Evolutionary conservation across 2,113 vertebrate genomes (phyloP).

Genomic region (Erythrolamprus reginae): DNA sequence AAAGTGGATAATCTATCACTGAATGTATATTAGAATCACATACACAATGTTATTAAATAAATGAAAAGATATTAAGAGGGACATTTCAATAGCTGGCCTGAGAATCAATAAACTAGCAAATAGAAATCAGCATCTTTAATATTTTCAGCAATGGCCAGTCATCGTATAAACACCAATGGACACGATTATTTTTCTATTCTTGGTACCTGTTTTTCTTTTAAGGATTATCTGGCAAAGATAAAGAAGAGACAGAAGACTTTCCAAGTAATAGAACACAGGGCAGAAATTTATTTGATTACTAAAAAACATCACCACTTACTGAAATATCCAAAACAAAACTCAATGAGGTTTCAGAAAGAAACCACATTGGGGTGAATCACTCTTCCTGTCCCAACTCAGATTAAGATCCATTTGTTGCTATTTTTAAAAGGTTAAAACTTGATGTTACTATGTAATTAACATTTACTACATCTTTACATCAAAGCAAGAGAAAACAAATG

Average conservation of each 20-base stretch:
- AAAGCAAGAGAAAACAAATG: neutral
- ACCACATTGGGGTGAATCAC: neutral
- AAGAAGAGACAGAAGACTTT: neutral
- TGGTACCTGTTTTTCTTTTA: neutral
- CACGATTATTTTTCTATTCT: neutral
- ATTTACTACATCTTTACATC: neutral
- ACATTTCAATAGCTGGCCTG: neutral
- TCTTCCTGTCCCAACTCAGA: neutral
- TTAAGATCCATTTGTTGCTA: neutral
- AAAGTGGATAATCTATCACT: too few species aligned
- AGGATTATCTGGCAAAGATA: neutral
- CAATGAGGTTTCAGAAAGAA: neutral
- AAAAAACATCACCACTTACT: neutral
- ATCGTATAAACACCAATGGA: neutral
- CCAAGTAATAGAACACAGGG: neutral
- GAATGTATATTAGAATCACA: neutral
- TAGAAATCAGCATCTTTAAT: neutral
- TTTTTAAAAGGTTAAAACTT: neutral
- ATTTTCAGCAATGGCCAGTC: neutral
- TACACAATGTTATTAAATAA: neutral
- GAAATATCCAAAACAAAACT: neutral
- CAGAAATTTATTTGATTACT: neutral
- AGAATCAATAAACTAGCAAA: neutral
- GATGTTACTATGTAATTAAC: neutral
- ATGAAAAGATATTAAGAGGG: neutral